Evolutionary conservation across 1,140 invertebrate genomes (phyloP), one percentile per base, ranked within the genome.

Genomic region (Armadillidium nasatum): DNA sequence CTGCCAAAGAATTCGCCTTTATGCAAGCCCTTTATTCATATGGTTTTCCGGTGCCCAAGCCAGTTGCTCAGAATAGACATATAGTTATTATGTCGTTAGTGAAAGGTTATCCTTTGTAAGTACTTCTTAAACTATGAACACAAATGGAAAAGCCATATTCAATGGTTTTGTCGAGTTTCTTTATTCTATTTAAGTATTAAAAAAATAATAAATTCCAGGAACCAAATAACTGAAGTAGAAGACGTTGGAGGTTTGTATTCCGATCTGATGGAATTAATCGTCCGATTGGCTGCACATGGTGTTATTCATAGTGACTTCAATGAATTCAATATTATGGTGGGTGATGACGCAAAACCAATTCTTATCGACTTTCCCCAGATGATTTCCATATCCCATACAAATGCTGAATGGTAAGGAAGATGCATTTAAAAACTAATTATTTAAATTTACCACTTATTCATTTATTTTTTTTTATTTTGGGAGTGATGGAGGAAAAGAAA

Each of bases 321-420:
- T 85, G 98, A 99, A 87, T 99, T 99, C 84, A 99, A 98, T 84
- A 90, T 98, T 69, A 95, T 98, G 89, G 86, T 98, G 0, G 89
- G 89, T 43, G 89, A 94, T 82, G 85, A 86, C 33, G 89, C 92
- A 0, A 91, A 91, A 44, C 90, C 97, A 0, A 87, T 96, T 67
- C 87, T 99, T 74, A 99, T 99, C 83, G 98, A 99, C 88, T 99
- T 99, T 85, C 97, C 98, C 2, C 97, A 99, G 87, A 99, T 99
- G 97, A 89, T 99, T 66, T 98, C 96, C 7, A 97, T 92, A 0
- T 90, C 90, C 69, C 97, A 99, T 87, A 84, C 87, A 21, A 97
- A 99, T 87, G 97, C 96, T 45, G 89, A 97, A 88, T 90, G 91
- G 89, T 95, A 85, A 88, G 80, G 33, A 33, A 6, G 6, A 33